A percentile compares a stretch with the other conserved stretches of the same genome.
phyloP scores from a whole-genome alignment of 2,888 invertebrate genomes.

The Drosophila barbarae region DNA sequence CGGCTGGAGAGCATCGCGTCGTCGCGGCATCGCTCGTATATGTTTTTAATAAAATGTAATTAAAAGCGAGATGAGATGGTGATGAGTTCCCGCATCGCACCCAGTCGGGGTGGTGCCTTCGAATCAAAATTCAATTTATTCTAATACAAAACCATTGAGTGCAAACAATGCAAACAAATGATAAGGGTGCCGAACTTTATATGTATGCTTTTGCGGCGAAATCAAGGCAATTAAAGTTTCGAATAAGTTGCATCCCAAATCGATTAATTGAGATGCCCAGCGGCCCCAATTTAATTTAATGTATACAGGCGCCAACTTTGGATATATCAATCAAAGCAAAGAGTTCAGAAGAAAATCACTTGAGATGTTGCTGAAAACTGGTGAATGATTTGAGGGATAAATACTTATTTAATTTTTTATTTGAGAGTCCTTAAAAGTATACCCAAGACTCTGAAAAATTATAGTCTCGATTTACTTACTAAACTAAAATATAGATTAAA shows the following conservation, averaged over 20 bases:
- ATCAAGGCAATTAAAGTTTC: conserved; percentile 53
- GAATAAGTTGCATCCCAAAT: conserved; percentile 43
- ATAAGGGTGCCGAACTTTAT: conserved; percentile 28
- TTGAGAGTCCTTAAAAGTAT: background rate
- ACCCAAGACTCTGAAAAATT: too few species aligned
- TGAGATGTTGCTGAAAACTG: too few species aligned
- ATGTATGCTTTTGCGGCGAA: conserved; percentile 46
- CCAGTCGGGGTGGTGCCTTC: conserved; percentile 26
- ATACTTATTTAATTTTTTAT: background rate
- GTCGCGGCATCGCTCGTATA: conserved; percentile 21
- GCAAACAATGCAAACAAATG: conserved; percentile 43
- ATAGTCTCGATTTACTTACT: too few species aligned
- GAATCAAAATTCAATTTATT: conserved; percentile 69
- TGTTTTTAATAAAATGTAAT: conserved; percentile 61
- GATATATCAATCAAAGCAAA: background rate
- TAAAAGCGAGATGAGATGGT: conserved; percentile 34
- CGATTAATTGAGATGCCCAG: conserved; percentile 12
- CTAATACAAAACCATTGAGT: conserved; percentile 68
- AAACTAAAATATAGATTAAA: too few species aligned
- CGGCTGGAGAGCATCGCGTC: conserved; percentile 15
- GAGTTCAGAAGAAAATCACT: background rate
- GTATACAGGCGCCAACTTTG: conserved; percentile 25
- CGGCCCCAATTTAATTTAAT: conserved; percentile 16
- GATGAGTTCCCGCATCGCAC: conserved; percentile 25
- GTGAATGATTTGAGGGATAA: background rate